Evolutionary conservation across 2,113 vertebrate genomes (phyloP).

Genomic region (Himantopus leucocephalus): DNA sequence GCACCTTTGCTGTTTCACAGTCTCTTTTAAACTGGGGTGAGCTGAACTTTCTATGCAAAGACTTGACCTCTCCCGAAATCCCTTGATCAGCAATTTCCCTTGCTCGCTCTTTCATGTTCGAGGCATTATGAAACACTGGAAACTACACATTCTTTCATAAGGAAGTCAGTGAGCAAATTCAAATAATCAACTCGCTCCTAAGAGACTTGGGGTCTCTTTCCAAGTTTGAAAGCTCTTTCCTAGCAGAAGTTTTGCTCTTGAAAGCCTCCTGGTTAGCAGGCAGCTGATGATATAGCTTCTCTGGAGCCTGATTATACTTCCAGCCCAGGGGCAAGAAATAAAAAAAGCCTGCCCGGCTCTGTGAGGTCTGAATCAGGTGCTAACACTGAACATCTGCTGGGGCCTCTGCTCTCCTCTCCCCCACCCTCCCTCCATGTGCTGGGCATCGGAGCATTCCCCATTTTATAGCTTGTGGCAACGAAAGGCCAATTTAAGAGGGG

Average conservation of each 20-base stretch:
- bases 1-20: conserved; percentile 6
- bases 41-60: conserved; percentile 44
- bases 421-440: neutral
- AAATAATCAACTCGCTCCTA: conserved; percentile 15
- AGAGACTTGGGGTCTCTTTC: neutral
- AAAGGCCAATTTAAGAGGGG: neutral
- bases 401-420: neutral
- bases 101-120: neutral
- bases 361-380: conserved; percentile 59
- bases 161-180: conserved; percentile 46
- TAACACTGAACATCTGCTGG: conserved; percentile 53
- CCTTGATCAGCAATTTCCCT: conserved; percentile 59
- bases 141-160: conserved; percentile 6
- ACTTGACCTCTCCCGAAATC: conserved; percentile 34
- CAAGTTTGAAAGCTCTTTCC: conserved; percentile 22
- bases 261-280: conserved; percentile 22
- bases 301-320: conserved; percentile 10
- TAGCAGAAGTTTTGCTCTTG: conserved; percentile 10
- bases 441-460: neutral
- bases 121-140: conserved; percentile 19
- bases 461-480: neutral
- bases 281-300: conserved; percentile 8
- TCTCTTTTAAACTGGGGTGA: conserved; percentile 3
- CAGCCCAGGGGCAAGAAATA: conserved; percentile 17
- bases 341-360: neutral